Conservation (phyloP, 1,140 invertebrate species). For the Heterodera carotae region DNA sequence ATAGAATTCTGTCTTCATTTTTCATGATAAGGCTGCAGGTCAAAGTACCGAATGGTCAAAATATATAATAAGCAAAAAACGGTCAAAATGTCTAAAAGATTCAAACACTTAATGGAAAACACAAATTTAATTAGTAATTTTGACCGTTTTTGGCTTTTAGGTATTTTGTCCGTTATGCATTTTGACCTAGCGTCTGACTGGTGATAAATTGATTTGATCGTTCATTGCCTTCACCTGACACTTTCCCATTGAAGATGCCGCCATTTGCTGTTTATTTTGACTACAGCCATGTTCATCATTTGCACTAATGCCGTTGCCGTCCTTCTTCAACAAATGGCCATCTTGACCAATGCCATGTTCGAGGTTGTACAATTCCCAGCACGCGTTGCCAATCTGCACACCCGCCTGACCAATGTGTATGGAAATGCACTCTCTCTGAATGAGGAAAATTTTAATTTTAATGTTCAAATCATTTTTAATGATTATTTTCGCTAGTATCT, state of each 20-base stretch:
- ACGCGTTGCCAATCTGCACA: slow-evolving; percentile 82
- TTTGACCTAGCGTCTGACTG: too few relatives aligned
- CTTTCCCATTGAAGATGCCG: slow-evolving; percentile 6
- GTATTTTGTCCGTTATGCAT: too few relatives aligned
- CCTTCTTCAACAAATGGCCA: slow-evolving; percentile 55
- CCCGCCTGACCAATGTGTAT: slow-evolving; percentile 85
- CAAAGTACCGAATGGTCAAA: too few relatives aligned
- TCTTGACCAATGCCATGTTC: slow-evolving; percentile 71
- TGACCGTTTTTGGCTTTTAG: too few relatives aligned
- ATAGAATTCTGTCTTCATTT: too few relatives aligned
- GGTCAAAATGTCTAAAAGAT: too few relatives aligned
- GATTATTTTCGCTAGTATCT: background rate
- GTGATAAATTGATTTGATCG: too few relatives aligned
- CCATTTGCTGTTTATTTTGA: background rate
- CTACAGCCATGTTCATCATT: slow-evolving; percentile 70
- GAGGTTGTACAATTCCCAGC: slow-evolving; percentile 81
- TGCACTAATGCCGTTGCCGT: slow-evolving; percentile 68
- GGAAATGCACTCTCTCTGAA: slow-evolving; percentile 76
- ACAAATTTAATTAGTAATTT: too few relatives aligned
- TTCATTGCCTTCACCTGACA: slow-evolving; percentile 20
- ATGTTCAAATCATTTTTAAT: background rate
- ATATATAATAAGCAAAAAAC: too few relatives aligned
- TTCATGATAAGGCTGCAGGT: too few relatives aligned
- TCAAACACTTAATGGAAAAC: too few relatives aligned
- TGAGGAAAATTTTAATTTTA: background rate